Conservation (phyloP, 37 sponge, comb jelly and placozoan genomes). For the Chondrilla cf. caribensis region DNA sequence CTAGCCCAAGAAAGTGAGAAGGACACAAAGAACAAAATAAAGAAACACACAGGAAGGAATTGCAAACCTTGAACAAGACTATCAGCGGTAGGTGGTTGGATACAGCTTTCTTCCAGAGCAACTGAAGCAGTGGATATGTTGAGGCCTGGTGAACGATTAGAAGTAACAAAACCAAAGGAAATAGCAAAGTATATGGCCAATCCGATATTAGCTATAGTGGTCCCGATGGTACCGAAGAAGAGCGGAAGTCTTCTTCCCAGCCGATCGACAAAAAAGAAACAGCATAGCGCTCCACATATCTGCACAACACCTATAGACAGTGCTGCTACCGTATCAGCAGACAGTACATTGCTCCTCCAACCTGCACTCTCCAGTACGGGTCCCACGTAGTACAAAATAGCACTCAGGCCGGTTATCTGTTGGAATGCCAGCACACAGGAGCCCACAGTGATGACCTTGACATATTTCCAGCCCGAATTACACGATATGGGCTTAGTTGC, state of each 20-base stretch:
- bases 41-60: neutral
- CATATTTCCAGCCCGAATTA: neutral
- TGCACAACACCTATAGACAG: conserved; percentile 13
- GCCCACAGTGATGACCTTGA: conserved; percentile 12
- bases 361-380: conserved; percentile 7
- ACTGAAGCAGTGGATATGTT: neutral
- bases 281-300: neutral
- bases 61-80: neutral
- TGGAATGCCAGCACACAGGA: conserved; percentile 40
- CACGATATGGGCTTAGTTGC: neutral
- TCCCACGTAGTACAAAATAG: conserved; percentile 20
- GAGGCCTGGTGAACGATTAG: neutral
- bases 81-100: neutral
- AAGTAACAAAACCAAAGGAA: neutral
- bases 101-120: neutral
- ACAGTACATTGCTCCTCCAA: neutral
- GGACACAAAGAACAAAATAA: conserved; percentile 14
- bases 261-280: conserved; percentile 20
- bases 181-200: neutral
- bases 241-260: neutral
- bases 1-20: conserved; percentile 58
- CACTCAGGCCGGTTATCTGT: conserved; percentile 33
- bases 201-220: conserved; percentile 5
- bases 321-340: neutral
- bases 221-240: neutral